Evolutionary conservation across 2,888 invertebrate species (phyloP).

Genomic region (Acrobasis consociella): DNA sequence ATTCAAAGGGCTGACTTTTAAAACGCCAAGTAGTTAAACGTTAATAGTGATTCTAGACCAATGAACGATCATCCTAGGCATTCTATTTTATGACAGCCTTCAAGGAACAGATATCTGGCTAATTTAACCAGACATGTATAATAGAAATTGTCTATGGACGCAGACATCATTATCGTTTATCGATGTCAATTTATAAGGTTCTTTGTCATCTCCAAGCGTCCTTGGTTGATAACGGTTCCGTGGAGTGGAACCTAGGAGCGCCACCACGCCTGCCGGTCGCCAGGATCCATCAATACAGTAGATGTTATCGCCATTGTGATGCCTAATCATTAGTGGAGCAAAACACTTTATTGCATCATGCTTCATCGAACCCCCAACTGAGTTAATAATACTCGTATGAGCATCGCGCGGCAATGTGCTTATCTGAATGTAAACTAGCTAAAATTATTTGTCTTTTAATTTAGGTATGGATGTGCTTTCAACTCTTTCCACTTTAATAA

Average conservation of each 20-base stretch:
- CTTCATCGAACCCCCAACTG: background rate
- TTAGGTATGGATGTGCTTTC: too few species aligned
- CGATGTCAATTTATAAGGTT: conserved; percentile 1
- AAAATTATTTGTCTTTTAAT: too few species aligned
- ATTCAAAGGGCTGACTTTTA: too few species aligned
- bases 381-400: background rate
- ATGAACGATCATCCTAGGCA: too few species aligned
- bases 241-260: conserved; percentile 20
- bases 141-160: background rate
- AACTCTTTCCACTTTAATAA: too few species aligned
- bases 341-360: conserved; percentile 23
- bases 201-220: background rate
- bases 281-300: conserved; percentile 19
- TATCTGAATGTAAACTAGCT: background rate
- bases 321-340: conserved; percentile 16
- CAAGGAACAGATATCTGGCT: too few species aligned
- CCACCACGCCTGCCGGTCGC: conserved; percentile 16
- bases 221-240: background rate
- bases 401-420: background rate
- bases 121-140: too few species aligned
- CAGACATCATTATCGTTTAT: background rate
- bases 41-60: too few species aligned
- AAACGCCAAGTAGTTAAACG: too few species aligned
- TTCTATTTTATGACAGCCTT: too few species aligned
- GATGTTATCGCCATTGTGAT: conserved; percentile 19